Evolutionary conservation across 2,113 vertebrate genomes (phyloP).

Genomic region (Chionomys nivalis): DNA sequence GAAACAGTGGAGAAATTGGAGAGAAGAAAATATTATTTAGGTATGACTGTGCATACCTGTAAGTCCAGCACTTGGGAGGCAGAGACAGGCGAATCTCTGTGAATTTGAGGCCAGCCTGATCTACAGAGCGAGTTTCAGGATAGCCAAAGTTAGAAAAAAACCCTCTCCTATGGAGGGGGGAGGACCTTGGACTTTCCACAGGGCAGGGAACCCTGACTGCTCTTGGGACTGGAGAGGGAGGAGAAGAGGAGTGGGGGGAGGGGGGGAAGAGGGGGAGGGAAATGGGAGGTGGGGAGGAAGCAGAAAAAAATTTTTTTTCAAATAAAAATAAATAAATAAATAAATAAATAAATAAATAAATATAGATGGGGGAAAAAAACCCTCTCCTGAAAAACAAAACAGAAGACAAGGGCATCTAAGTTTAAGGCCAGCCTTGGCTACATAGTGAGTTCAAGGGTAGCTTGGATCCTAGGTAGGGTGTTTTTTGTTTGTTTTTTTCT

Average conservation of each 20-base stretch:
- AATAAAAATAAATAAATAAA: no score
- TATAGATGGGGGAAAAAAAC: no score
- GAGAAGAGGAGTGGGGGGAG: no score
- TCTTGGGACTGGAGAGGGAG: no score
- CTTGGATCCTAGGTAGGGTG: not conserved
- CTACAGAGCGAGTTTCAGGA: no score
- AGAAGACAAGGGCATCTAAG: not conserved
- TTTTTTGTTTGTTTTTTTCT: not conserved
- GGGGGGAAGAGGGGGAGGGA: no score
- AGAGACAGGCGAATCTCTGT: not conserved
- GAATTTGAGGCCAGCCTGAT: not conserved
- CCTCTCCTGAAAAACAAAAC: not conserved
- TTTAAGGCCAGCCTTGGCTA: not conserved
- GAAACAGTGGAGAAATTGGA: not conserved
- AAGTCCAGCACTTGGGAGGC: not conserved
- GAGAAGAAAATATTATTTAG: not conserved
- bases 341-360: no score
- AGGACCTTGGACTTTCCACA: no score
- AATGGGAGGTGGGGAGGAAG: no score
- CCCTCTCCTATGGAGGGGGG: no score
- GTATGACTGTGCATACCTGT: not conserved
- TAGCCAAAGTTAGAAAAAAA: not conserved
- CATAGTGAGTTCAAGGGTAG: not conserved
- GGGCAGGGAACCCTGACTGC: no score
- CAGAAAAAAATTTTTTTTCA: no score